Percentiles rank a stretch among this genome's conserved stretches.
Evolutionary conservation across 2,113 vertebrate genomes (phyloP).

Genomic region (Pteruthius melanotis): DNA sequence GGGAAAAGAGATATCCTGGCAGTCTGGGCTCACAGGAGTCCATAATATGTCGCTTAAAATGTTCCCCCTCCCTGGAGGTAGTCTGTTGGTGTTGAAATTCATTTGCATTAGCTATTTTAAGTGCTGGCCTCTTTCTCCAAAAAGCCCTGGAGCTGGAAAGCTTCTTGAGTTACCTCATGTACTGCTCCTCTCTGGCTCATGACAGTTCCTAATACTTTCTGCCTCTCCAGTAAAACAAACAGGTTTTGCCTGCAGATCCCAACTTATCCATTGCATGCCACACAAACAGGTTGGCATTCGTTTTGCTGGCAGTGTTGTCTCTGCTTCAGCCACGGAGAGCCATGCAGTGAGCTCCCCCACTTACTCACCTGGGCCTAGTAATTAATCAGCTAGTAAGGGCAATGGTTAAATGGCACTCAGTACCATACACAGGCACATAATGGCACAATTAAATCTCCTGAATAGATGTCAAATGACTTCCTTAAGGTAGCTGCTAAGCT

Average conservation of each 20-base stretch:
- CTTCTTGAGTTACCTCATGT: constrained; percentile 15
- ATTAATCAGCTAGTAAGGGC: not conserved
- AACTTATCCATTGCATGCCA: not conserved
- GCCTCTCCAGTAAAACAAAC: constrained; percentile 16
- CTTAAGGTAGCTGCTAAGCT: constrained; percentile 23
- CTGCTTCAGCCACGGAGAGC: not conserved
- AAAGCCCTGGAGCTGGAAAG: constrained; percentile 23
- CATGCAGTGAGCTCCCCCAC: not conserved
- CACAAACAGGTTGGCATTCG: fast-evolving
- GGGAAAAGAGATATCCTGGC: not conserved
- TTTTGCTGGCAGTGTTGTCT: fast-evolving
- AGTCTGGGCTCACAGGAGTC: not conserved
- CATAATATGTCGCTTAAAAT: not conserved
- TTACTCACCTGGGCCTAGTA: not conserved
- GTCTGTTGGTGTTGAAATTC: not conserved
- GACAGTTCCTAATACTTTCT: not conserved
- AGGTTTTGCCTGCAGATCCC: constrained; percentile 9
- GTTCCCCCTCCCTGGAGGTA: not conserved
- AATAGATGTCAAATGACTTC: constrained; percentile 14
- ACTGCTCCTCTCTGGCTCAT: not conserved
- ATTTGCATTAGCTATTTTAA: constrained; percentile 20
- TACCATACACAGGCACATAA: not conserved
- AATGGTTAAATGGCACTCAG: constrained; percentile 1
- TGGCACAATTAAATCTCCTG: constrained; percentile 16
- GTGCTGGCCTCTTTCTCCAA: not conserved